Conservation (phyloP, 2,113 vertebrate genomes). For the Ancistrus triradiatus region DNA sequence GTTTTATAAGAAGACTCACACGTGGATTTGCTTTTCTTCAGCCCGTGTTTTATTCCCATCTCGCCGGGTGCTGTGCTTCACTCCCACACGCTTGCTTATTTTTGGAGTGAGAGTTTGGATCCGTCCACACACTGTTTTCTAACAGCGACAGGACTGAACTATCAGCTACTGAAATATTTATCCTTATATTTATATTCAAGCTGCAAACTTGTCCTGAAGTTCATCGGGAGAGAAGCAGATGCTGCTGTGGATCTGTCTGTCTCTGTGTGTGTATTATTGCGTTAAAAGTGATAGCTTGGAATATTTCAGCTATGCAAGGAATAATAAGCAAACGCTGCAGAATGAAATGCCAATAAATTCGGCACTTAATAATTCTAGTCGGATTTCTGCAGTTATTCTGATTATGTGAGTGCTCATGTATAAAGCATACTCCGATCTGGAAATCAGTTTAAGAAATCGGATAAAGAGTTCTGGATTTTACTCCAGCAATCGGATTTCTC, state of each 20-base stretch:
- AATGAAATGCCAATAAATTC: too few relatives aligned
- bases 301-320: background rate
- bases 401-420: too few relatives aligned
- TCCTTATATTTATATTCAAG: conserved; percentile 4
- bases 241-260: background rate
- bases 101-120: background rate
- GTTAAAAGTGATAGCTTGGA: background rate
- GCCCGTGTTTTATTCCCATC: background rate
- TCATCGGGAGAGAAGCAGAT: background rate
- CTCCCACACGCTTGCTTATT: conserved; percentile 20
- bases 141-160: background rate
- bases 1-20: conserved; percentile 5
- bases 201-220: conserved; percentile 8
- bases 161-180: background rate
- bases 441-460: too few relatives aligned
- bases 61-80: background rate
- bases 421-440: too few relatives aligned
- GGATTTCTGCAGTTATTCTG: too few relatives aligned
- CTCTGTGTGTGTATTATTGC: background rate
- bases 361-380: too few relatives aligned
- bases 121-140: conserved; percentile 10
- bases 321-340: background rate
- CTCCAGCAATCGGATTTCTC: too few relatives aligned
- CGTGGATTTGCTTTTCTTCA: background rate
- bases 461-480: too few relatives aligned